Evolutionary conservation across 2,888 invertebrate species (phyloP).

Genomic region (Drosophila mimetica): DNA sequence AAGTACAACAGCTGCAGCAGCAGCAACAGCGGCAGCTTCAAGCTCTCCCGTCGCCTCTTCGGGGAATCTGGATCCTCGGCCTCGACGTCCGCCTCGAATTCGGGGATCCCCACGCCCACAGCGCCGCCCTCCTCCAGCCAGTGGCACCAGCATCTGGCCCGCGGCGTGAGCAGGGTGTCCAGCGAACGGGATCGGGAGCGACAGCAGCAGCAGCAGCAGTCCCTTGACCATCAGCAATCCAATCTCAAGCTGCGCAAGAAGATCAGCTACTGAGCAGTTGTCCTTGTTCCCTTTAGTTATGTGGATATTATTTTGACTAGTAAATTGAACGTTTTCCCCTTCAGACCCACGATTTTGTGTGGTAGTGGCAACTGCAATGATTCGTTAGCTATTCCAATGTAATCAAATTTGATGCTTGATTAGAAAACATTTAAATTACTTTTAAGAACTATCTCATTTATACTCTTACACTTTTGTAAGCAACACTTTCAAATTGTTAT

Average conservation of each 20-base stretch:
- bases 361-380: conserved; percentile 4
- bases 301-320: conserved; percentile 18
- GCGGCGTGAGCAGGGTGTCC: conserved; percentile 43
- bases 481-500: conserved; percentile 2
- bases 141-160: conserved; percentile 51
- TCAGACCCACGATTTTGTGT: not conserved
- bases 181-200: conserved; percentile 30
- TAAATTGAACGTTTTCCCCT: conserved; percentile 16
- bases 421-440: not conserved
- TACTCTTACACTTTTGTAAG: conserved; percentile 2
- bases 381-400: conserved; percentile 5
- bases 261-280: conserved; percentile 78
- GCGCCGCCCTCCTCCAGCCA: conserved; percentile 61
- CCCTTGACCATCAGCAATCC: conserved; percentile 70
- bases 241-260: conserved; percentile 83
- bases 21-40: conserved; percentile 58
- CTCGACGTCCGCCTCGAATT: conserved; percentile 78
- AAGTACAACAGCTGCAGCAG: conserved; percentile 44
- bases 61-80: conserved; percentile 66
- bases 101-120: conserved; percentile 80
- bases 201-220: conserved; percentile 47
- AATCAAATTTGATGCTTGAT: conserved; percentile 11
- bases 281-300: conserved; percentile 15
- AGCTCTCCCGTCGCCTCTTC: conserved; percentile 64
- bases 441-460: not conserved